phyloP scores from a whole-genome alignment of 2,113 vertebrate species.

The Eretmodus cyanostictus region DNA sequence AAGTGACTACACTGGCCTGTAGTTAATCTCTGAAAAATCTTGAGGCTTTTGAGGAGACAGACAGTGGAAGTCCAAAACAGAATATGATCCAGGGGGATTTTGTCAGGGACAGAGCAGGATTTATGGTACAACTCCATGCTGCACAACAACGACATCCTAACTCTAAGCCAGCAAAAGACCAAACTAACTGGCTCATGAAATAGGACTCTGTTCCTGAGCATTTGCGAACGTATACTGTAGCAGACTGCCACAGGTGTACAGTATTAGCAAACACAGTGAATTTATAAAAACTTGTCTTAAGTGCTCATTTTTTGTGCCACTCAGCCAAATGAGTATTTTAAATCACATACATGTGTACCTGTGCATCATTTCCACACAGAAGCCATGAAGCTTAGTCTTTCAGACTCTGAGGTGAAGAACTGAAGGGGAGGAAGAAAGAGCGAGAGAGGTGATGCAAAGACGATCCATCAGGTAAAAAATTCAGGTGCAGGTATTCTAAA shows the following conservation, averaged over 20 bases:
- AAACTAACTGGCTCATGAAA: background rate
- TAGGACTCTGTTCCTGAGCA: background rate
- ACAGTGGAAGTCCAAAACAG: background rate
- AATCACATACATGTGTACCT: background rate
- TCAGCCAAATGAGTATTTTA: background rate
- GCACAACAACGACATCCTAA: background rate
- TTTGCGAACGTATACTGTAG: background rate
- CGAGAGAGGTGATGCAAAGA: background rate
- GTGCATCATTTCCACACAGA: background rate
- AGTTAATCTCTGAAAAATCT: background rate
- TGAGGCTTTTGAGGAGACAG: background rate
- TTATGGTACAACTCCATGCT: background rate
- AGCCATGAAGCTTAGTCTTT: background rate
- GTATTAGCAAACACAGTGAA: background rate
- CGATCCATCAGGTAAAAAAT: background rate
- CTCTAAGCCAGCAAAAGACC: background rate
- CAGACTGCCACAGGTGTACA: background rate
- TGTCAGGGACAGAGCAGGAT: background rate
- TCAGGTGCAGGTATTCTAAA: background rate
- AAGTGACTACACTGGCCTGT: background rate
- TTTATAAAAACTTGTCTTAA: background rate
- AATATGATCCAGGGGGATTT: constrained; percentile 1
- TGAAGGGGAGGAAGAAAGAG: background rate
- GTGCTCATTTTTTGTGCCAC: background rate
- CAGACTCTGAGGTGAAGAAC: background rate